Conservation (phyloP, 1,140 invertebrate genomes). For the Drosophila gunungcola region DNA sequence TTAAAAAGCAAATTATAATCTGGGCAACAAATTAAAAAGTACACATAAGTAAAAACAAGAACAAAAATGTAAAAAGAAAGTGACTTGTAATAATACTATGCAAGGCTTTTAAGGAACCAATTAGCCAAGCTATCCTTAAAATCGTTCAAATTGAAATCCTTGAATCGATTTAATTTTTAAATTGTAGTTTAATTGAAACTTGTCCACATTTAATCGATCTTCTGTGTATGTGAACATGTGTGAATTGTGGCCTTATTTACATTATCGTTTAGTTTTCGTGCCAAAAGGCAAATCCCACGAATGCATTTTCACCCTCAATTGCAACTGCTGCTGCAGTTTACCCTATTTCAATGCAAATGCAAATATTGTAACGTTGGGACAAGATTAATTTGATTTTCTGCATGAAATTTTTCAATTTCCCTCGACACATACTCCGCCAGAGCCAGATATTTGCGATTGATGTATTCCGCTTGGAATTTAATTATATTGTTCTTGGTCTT, state of each 20-base stretch:
- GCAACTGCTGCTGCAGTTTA: constrained; percentile 2
- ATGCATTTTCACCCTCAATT: background rate
- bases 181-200: constrained; percentile 11
- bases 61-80: too few relatives aligned
- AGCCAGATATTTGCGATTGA: constrained; percentile 21
- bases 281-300: constrained; percentile 33
- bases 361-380: constrained; percentile 29
- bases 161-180: constrained; percentile 1
- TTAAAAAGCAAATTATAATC: background rate
- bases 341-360: constrained; percentile 37
- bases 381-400: constrained; percentile 67
- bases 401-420: constrained; percentile 39
- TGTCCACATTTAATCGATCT: background rate
- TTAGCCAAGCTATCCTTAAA: background rate
- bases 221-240: constrained; percentile 5
- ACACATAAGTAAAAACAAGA: too few relatives aligned
- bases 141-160: background rate
- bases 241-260: constrained; percentile 47
- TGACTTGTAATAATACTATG: too few relatives aligned
- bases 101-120: background rate
- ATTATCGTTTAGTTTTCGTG: constrained; percentile 33
- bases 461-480: constrained; percentile 33
- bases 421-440: background rate
- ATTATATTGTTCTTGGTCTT: constrained; percentile 17
- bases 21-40: too few relatives aligned